phyloP scores from a whole-genome alignment of 2,888 invertebrate species.

The Acronicta alni region DNA sequence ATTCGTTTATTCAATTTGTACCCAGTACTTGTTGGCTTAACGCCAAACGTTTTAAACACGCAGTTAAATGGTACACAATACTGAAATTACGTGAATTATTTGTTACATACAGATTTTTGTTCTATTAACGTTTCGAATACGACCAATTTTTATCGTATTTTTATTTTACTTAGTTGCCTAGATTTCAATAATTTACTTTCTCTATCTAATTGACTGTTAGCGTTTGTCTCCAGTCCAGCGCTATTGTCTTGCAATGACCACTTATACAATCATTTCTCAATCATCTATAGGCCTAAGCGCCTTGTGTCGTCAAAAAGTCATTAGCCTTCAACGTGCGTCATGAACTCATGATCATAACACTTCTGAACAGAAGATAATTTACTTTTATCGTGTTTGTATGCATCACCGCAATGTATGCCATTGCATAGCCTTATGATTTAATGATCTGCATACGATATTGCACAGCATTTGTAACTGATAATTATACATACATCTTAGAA shows the following conservation, averaged over 20 bases:
- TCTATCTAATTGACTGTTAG: constrained; percentile 15
- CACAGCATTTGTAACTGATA: too few species aligned
- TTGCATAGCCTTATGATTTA: constrained; percentile 21
- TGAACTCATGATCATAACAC: constrained; percentile 29
- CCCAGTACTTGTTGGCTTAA: constrained; percentile 59
- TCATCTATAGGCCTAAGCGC: constrained; percentile 44
- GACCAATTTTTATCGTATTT: background rate
- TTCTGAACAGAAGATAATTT: constrained; percentile 61
- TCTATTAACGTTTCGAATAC: constrained; percentile 23
- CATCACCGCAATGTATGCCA: constrained; percentile 40
- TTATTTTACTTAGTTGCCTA: constrained; percentile 2
- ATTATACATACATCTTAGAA: constrained; percentile 1
- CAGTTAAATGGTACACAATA: constrained; percentile 51
- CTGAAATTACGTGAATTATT: constrained; percentile 52
- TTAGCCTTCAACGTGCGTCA: constrained; percentile 62
- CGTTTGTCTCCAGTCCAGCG: constrained; percentile 25
- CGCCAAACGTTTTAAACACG: constrained; percentile 68
- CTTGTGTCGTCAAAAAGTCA: constrained; percentile 67
- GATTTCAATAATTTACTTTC: constrained; percentile 26
- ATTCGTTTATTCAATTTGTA: constrained; percentile 72
- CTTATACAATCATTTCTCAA: constrained; percentile 50
- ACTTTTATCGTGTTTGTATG: constrained; percentile 54
- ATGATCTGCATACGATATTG: constrained; percentile 31
- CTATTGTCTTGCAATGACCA: constrained; percentile 16
- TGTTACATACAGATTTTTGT: constrained; percentile 37